Percentiles rank a stretch among this genome's conserved stretches.
Evolutionary conservation across 2,797 vertebrate species (phyloP).

Genomic region (Steatocranus sp.): DNA sequence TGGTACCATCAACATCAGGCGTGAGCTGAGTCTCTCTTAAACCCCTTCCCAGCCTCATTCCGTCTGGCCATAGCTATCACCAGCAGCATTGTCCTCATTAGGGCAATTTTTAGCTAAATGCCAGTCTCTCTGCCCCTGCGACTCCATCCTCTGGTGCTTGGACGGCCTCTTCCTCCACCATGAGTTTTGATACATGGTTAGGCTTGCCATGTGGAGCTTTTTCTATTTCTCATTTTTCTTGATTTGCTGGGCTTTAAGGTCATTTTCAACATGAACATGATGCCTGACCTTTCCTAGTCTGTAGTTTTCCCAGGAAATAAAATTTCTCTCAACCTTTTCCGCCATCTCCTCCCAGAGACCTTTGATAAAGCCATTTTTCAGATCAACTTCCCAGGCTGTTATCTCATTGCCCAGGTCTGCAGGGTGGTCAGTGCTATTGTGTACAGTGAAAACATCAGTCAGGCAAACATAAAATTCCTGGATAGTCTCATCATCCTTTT

Average conservation of each 20-base stretch:
- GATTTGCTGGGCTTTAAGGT: not conserved
- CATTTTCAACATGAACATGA: not conserved
- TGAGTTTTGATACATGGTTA: not conserved
- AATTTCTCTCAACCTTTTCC: not conserved
- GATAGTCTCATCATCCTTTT: not conserved
- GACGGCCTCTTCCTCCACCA: not conserved
- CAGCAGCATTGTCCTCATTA: not conserved
- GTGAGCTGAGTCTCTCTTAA: not conserved
- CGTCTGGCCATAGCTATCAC: not conserved
- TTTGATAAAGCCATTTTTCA: not conserved
- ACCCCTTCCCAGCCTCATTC: not conserved
- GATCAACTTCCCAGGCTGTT: not conserved
- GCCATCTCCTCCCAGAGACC: not conserved
- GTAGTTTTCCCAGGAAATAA: not conserved
- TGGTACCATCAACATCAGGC: not conserved
- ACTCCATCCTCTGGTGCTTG: not conserved
- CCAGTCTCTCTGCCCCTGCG: not conserved
- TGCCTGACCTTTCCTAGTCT: not conserved
- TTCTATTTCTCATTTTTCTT: not conserved
- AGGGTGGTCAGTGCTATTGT: not conserved
- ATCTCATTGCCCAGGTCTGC: not conserved
- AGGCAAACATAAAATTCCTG: not conserved
- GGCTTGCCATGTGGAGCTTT: not conserved
- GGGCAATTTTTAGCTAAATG: not conserved
- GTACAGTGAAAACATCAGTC: not conserved